Base-by-base conservation (phyloP, 2,888 invertebrate species). In the Caenorhabditis sulstoni region DNA sequence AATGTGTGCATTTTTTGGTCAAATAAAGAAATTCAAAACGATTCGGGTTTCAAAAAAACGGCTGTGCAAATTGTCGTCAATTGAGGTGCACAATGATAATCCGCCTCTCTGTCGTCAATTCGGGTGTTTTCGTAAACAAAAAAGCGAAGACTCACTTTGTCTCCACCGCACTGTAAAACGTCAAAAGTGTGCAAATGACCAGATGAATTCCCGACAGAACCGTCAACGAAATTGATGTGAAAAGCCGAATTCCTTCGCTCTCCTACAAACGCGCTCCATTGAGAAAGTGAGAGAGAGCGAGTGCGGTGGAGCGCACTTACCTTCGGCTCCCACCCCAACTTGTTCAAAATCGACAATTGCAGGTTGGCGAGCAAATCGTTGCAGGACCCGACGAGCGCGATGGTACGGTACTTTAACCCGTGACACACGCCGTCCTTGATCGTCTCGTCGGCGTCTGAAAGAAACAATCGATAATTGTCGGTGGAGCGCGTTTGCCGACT, bases 341-440 rank as follows among this genome's bases (percentile, higher is more conserved):
- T 82, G n/a, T 58, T 52, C 18, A 85, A 45, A 44, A 85, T 68
- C 7, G 79, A 80, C n/a, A 68, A 14, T 39, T 85, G 85, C 12
- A 84, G 29, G 29, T 59, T 78, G 8, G 67, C 81, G 11, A 85
- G 67, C 16, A 85, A 57, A 23, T 81, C 82, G 49, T 71, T 75
- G 45, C 85, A 85, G 11, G 75, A 68, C 18, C 62, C 75, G 14
- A 84, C 83, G 18, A 83, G 45, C 3, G 67, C 70, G 7, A 79
- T 77, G 2, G 84, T 81, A 16, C 85, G 64, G 44, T 86, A 86
- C 16, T 79, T 81, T 45, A 86, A 39, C 3, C 85, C 85, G 53
- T 84, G 79, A 41, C 85, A 86, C 2, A 86, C 77, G 1, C 84
- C 84, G n/a, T 83, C 83, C 47, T 80, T 76, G 16, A 78, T 74